Evolutionary conservation across 2,797 vertebrate species (phyloP), one percentile per base, ranked within the genome.

Genomic region (Erithacus rubecula): DNA sequence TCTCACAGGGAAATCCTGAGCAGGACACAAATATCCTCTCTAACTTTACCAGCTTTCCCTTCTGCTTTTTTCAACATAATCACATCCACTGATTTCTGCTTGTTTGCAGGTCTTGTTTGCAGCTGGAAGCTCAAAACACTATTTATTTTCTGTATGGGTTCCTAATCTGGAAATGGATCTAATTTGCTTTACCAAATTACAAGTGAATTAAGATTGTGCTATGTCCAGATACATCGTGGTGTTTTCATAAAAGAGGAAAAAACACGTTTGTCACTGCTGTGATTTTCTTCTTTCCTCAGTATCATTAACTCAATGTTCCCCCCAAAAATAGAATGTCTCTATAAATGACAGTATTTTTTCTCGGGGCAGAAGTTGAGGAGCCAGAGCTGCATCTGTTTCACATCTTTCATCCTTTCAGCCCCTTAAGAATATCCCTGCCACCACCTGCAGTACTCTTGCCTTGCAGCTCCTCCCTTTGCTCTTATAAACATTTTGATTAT

Each of bases 131-230:
- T 71, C 69, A 78, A 93, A 67, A 47, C 46, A 52, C 64, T 65
- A 34, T 77, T 89, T 87, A 67, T 89, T 87, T 91, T 74, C 60
- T 89, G 60, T 80, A 59, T 71, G 75, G 20, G 29, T 75, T 74
- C 71, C 88, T 90, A 92, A 91, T 83, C 94, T 96, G 77, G 64
- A 95, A 95, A 89, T 86, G 63, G 80, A 83, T 95, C 68, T 85
- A 69, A 96, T 95, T 94, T 89, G 67, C 96, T 93, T 93, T 92
- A 92, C 34, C 82, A 83, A 91, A 96, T 94, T 95, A 87, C 43
- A 87, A 64, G 52, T 56, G 68, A 83, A 95, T 93, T 94, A 92
- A 96, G 56, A n/a, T 65, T 91, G 80, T n/a, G 43, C 84, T 83
- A n/a, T 23, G 46, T 80, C 68, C 6, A 0, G 75, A 74, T 80